A percentile compares a stretch with the other conserved stretches of the same genome.
phyloP scores from a whole-genome alignment of 2,888 invertebrate genomes.

The Apotomis betuletana region DNA sequence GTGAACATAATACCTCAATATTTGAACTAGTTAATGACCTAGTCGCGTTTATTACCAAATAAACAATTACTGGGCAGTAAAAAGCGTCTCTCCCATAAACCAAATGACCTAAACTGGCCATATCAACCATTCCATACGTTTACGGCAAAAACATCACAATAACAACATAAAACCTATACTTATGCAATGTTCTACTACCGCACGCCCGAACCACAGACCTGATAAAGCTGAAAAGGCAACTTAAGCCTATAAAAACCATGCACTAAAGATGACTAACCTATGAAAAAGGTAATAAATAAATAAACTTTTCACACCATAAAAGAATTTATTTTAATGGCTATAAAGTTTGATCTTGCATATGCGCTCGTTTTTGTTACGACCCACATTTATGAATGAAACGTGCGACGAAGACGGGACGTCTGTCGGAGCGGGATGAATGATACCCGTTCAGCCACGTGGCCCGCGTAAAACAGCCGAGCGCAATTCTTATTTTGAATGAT shows the following conservation, averaged over 20 bases:
- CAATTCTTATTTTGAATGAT: slow-evolving; percentile 62
- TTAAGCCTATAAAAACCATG: slow-evolving; percentile 84
- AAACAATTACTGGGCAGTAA: slow-evolving; percentile 68
- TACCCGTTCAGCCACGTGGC: slow-evolving; percentile 78
- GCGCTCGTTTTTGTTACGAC: slow-evolving; percentile 76
- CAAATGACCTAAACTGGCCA: slow-evolving; percentile 73
- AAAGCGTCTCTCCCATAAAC: slow-evolving; percentile 69
- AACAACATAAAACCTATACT: slow-evolving; percentile 83
- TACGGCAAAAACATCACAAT: slow-evolving; percentile 81
- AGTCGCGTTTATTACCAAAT: slow-evolving; percentile 46
- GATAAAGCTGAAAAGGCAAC: slow-evolving; percentile 84
- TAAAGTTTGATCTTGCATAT: slow-evolving; percentile 81
- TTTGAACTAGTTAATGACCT: slow-evolving; percentile 26
- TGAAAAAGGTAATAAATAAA: slow-evolving; percentile 79
- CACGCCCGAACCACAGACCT: slow-evolving; percentile 81
- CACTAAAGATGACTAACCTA: slow-evolving; percentile 78
- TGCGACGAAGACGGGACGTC: slow-evolving; percentile 62
- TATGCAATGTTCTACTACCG: slow-evolving; percentile 83
- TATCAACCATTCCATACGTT: slow-evolving; percentile 80
- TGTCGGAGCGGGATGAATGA: slow-evolving; percentile 62
- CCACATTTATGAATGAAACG: slow-evolving; percentile 75
- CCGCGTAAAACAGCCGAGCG: slow-evolving; percentile 68
- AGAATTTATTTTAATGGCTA: slow-evolving; percentile 75
- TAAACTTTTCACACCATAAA: slow-evolving; percentile 78
- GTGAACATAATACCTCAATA: slow-evolving; percentile 1